A percentile compares a stretch with the other conserved stretches of the same genome.
Conservation (phyloP, 2,113 vertebrate genomes). For the Ammodytes dubius region DNA sequence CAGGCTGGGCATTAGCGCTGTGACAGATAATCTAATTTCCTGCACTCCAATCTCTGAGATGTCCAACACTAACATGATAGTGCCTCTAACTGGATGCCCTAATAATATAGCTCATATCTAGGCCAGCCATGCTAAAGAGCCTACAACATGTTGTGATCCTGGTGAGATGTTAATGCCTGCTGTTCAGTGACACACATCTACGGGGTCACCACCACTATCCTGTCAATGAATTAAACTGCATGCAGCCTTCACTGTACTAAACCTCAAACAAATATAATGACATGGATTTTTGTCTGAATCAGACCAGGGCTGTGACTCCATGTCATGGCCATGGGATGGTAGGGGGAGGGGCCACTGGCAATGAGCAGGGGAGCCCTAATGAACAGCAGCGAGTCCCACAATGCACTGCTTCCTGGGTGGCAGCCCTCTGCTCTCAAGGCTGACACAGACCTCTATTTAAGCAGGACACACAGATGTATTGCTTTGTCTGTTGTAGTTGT, state of each 20-base stretch:
- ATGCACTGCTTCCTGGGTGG: constrained; percentile 52
- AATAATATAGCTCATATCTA: constrained; percentile 27
- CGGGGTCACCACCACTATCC: not conserved
- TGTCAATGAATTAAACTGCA: constrained; percentile 34
- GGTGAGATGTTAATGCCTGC: constrained; percentile 24
- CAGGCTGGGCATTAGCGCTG: constrained; percentile 77
- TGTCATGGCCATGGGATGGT: constrained; percentile 47
- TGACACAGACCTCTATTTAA: constrained; percentile 29
- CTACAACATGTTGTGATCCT: constrained; percentile 1
- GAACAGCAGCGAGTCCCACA: constrained; percentile 52
- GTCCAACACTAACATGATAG: constrained; percentile 65
- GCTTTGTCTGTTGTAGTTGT: not conserved
- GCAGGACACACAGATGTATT: constrained; percentile 38
- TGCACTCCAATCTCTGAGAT: constrained; percentile 71
- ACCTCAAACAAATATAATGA: not conserved
- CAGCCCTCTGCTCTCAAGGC: constrained; percentile 28
- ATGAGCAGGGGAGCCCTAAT: constrained; percentile 36
- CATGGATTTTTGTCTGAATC: constrained; percentile 30
- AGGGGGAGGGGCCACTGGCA: constrained; percentile 43
- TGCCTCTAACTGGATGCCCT: constrained; percentile 39
- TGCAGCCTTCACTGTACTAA: constrained; percentile 15
- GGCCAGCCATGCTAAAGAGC: constrained; percentile 13
- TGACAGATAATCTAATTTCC: constrained; percentile 83
- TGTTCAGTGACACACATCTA: constrained; percentile 11
- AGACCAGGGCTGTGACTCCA: constrained; percentile 46